These are phyloP conservation scores for Trachythela sp. DNA, from an alignment of 64 coral and sea anemone genomes.

Conservation along the genomic window DNA sequence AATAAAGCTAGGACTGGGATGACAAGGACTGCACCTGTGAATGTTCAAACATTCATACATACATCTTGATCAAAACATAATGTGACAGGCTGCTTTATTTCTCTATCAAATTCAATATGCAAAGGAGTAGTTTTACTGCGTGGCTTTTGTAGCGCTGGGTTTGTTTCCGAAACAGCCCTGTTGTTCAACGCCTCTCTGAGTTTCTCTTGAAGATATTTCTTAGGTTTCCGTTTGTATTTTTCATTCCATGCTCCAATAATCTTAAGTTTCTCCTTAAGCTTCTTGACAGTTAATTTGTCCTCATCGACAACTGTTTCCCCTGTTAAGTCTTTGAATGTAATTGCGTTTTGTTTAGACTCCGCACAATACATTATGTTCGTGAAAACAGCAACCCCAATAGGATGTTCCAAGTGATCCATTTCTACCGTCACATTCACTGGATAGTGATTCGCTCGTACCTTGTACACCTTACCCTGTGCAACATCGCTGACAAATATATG, in stretches of 20 bases:
- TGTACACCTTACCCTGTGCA: constrained; percentile 13
- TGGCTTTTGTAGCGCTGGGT: background rate
- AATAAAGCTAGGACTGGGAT: constrained; percentile 27
- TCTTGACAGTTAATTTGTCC: constrained; percentile 29
- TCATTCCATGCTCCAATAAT: constrained; percentile 25
- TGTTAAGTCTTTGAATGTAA: constrained; percentile 43
- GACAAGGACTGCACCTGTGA: constrained; percentile 7
- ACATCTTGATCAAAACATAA: constrained; percentile 23
- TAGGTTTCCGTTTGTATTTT: background rate
- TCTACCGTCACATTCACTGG: constrained; percentile 34
- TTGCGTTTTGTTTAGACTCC: constrained; percentile 25
- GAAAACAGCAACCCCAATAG: constrained; percentile 42
- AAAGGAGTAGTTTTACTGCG: background rate
- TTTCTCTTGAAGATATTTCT: constrained; percentile 11
- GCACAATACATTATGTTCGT: constrained; percentile 28
- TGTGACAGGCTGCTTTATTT: background rate
- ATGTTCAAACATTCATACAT: background rate
- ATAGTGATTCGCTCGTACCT: constrained; percentile 32
- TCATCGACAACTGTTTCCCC: constrained; percentile 35
- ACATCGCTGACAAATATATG: constrained; percentile 38
- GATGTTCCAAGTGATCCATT: constrained; percentile 14
- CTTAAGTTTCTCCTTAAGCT: constrained; percentile 41
- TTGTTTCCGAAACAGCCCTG: background rate
- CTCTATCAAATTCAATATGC: background rate
- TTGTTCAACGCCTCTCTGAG: background rate